These are phyloP conservation scores for Gymnobelideus leadbeateri DNA, from an alignment of 2,113 vertebrate species.

Conservation along the genomic window DNA sequence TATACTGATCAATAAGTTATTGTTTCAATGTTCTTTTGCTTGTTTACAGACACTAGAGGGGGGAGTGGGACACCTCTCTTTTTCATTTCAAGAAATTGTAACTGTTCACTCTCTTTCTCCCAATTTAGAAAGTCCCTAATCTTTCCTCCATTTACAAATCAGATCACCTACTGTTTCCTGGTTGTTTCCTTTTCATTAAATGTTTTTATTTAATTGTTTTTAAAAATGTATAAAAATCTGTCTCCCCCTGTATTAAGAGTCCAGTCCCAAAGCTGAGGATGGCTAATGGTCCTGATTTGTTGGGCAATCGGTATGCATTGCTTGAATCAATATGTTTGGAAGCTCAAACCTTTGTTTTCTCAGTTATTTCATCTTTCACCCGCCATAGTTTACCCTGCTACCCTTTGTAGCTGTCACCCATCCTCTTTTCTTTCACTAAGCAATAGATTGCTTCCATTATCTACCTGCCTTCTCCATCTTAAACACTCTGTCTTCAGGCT, in stretches of 20 bases:
- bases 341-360: not conserved
- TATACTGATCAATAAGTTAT: not conserved
- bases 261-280: not conserved
- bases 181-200: not conserved
- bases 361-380: not conserved
- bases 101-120: not conserved
- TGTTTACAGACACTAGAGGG: not conserved
- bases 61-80: not conserved
- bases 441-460: not conserved
- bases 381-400: too few relatives aligned
- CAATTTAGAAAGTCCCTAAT: not conserved
- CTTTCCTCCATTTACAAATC: not conserved
- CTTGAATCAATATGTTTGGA: not conserved
- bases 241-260: not conserved
- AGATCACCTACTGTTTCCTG: not conserved
- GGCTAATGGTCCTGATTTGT: not conserved
- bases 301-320: not conserved
- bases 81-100: not conserved
- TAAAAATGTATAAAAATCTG: not conserved
- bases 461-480: not conserved
- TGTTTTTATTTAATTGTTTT: not conserved
- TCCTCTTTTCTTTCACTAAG: not conserved
- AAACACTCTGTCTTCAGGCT: rapidly evolving
- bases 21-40: not conserved
- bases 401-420: not conserved